These are phyloP conservation scores for Cheilosia impressa DNA, from an alignment of 2,888 invertebrate species.

Conservation along the genomic window DNA sequence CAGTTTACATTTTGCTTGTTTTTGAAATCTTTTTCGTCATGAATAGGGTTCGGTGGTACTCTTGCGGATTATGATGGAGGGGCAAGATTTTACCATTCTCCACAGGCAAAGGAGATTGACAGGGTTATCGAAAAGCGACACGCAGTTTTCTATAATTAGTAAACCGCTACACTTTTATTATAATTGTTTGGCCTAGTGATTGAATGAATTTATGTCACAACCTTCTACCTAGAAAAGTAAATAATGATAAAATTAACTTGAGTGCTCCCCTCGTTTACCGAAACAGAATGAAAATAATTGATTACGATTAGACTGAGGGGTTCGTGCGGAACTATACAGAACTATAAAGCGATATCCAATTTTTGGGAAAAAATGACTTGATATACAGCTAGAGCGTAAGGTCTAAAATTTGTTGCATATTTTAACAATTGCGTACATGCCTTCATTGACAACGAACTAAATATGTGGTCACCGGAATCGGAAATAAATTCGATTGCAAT, in stretches of 20 bases:
- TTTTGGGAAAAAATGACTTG: slow-evolving; percentile 51
- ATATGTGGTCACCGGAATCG: slow-evolving; percentile 88
- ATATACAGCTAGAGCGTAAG: slow-evolving; percentile 36
- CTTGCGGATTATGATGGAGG: no score
- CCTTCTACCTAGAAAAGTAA: background rate
- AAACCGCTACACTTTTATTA: background rate
- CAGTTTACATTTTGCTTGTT: no score
- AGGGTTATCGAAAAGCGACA: no score
- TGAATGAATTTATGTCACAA: background rate
- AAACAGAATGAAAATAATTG: background rate
- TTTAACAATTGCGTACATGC: slow-evolving; percentile 15
- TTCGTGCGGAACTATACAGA: slow-evolving; percentile 7
- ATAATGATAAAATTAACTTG: slow-evolving; percentile 14
- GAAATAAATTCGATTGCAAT: slow-evolving; percentile 95
- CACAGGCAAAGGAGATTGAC: no score
- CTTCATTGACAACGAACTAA: slow-evolving; percentile 66
- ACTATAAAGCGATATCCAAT: slow-evolving; percentile 6
- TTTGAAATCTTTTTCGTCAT: no score
- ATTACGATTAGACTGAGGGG: background rate
- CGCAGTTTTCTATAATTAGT: background rate
- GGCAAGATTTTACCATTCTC: no score
- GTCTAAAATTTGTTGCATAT: background rate
- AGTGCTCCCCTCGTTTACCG: slow-evolving; percentile 5
- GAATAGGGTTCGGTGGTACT: no score
- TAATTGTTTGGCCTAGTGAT: background rate